A percentile compares a stretch with the other conserved stretches of the same genome.
phyloP scores from a whole-genome alignment of 2,888 invertebrate genomes.

The Thyatira batis region DNA sequence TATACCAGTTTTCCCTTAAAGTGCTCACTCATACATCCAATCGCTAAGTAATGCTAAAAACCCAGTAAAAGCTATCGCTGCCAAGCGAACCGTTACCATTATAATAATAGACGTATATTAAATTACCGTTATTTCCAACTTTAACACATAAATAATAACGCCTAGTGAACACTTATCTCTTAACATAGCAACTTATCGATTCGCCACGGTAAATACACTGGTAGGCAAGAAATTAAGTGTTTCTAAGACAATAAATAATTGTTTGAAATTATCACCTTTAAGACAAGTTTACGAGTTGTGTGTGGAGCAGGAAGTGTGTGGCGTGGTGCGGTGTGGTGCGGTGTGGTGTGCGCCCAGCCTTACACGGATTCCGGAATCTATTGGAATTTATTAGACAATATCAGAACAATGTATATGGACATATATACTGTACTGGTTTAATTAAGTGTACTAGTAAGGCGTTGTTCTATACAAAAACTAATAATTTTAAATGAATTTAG shows the following conservation, averaged over 20 bases:
- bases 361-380: not conserved
- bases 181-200: slow-evolving; percentile 35
- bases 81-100: slow-evolving; percentile 1
- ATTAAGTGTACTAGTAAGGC: no score
- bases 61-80: not conserved
- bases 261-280: slow-evolving; percentile 45
- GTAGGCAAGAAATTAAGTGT: slow-evolving; percentile 42
- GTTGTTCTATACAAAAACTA: no score
- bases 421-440: not conserved
- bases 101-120: slow-evolving; percentile 22
- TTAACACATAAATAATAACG: slow-evolving; percentile 41
- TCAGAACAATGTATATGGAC: not conserved
- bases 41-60: not conserved
- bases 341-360: not conserved
- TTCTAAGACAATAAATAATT: slow-evolving; percentile 52
- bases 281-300: slow-evolving; percentile 11
- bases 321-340: no score
- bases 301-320: not conserved
- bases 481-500: no score
- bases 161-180: slow-evolving; percentile 20
- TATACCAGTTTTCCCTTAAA: not conserved
- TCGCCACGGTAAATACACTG: slow-evolving; percentile 34
- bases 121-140: slow-evolving; percentile 37
- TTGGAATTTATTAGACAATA: not conserved
- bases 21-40: not conserved